Conservation (phyloP, 2,888 invertebrate species). For the Sisyra nigra region DNA sequence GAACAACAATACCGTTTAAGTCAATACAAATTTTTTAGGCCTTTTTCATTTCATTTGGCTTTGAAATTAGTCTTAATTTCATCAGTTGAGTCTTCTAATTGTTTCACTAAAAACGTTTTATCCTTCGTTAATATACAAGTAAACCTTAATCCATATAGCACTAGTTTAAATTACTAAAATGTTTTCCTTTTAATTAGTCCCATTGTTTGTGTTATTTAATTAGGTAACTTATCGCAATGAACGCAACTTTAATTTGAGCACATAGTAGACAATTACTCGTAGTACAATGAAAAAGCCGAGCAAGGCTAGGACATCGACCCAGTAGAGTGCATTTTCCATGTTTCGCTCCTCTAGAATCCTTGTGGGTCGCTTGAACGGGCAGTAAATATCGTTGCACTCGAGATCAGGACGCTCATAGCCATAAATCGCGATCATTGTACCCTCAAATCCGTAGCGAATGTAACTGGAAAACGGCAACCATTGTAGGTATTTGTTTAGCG, state of each 20-base stretch:
- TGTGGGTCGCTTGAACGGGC: constrained; percentile 65
- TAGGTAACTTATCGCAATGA: constrained; percentile 19
- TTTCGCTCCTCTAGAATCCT: constrained; percentile 76
- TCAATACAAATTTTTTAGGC: too few relatives aligned
- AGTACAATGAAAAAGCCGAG: constrained; percentile 62
- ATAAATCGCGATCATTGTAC: constrained; percentile 82
- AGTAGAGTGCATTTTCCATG: constrained; percentile 58
- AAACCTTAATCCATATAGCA: too few relatives aligned
- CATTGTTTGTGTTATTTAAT: too few relatives aligned
- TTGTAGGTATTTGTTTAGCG: constrained; percentile 74
- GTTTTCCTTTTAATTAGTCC: too few relatives aligned
- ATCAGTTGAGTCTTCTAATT: too few relatives aligned
- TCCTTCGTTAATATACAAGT: too few relatives aligned
- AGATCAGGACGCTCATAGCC: constrained; percentile 69
- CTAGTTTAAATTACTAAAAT: too few relatives aligned
- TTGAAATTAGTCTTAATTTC: too few relatives aligned
- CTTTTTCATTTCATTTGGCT: too few relatives aligned
- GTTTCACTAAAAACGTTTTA: too few relatives aligned
- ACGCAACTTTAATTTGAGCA: constrained; percentile 63
- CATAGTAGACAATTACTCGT: constrained; percentile 64
- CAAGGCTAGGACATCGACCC: constrained; percentile 73
- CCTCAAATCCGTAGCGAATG: constrained; percentile 85
- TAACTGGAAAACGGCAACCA: constrained; percentile 87
- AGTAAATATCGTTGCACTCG: constrained; percentile 66
- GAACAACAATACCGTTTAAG: too few relatives aligned